Percentiles rank a stretch among this genome's conserved stretches.
Evolutionary conservation across 2,113 vertebrate species (phyloP).

Genomic region (Podiceps cristatus): DNA sequence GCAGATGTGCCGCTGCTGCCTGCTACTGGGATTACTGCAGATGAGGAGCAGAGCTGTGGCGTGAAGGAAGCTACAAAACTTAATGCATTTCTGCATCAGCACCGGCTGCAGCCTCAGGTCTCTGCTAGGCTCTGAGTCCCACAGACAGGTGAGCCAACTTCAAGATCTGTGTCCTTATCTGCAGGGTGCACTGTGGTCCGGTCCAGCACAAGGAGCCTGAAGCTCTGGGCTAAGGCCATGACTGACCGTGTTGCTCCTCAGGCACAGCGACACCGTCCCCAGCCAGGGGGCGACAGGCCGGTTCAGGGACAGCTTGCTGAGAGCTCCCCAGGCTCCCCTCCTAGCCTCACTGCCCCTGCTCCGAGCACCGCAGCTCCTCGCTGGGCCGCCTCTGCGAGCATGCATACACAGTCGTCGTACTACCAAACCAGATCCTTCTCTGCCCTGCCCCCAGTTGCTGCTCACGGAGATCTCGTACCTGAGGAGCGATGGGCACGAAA

Average conservation of each 20-base stretch:
- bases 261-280: background rate
- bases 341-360: background rate
- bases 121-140: background rate
- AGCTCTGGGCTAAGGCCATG: background rate
- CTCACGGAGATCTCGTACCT: background rate
- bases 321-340: background rate
- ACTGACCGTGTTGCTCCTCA: accelerated
- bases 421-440: background rate
- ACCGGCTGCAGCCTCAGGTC: background rate
- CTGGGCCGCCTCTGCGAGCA: background rate
- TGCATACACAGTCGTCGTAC: accelerated
- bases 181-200: accelerated
- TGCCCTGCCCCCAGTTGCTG: background rate
- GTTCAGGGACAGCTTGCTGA: no score
- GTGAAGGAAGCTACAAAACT: accelerated
- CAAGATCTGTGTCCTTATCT: no score
- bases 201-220: background rate
- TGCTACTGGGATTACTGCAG: background rate
- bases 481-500: background rate
- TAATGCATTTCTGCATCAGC: background rate
- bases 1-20: background rate
- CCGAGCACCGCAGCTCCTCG: accelerated
- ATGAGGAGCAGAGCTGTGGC: background rate
- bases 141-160: accelerated
- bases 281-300: accelerated